A percentile compares a stretch with the other conserved stretches of the same genome.
Evolutionary conservation across 2,113 vertebrate species (phyloP).

Genomic region (Muntiacus reevesi): DNA sequence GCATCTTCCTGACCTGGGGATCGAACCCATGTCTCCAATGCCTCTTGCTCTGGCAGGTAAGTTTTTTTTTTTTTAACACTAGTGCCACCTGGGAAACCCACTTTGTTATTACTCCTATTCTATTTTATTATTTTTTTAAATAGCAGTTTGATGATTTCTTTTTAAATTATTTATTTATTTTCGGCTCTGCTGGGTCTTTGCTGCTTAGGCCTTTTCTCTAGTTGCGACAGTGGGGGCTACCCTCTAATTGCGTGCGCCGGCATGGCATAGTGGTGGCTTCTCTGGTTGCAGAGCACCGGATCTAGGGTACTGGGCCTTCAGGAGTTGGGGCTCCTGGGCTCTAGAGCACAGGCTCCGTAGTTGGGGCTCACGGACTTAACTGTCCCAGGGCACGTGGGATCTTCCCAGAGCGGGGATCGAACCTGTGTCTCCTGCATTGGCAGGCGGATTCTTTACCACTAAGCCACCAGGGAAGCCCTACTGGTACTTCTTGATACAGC

Average conservation of each 20-base stretch:
- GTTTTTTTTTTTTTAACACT: neutral
- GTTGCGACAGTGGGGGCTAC: neutral
- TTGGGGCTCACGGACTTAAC: neutral
- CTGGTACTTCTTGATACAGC: neutral
- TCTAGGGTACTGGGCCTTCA: neutral
- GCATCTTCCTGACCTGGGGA: neutral
- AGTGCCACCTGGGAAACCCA: neutral
- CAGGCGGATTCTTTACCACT: neutral
- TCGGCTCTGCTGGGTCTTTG: neutral
- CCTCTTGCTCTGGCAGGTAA: neutral
- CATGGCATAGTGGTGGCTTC: fast-evolving
- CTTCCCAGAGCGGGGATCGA: neutral
- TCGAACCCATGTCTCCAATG: neutral
- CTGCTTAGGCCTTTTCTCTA: neutral
- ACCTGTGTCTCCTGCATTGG: neutral
- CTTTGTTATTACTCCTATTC: neutral
- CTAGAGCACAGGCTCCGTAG: neutral
- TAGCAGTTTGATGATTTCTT: neutral
- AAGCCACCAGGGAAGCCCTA: neutral
- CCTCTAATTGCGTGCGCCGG: fast-evolving
- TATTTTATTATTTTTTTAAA: neutral
- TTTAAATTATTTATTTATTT: neutral
- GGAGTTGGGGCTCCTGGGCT: neutral
- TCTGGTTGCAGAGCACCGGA: fast-evolving
- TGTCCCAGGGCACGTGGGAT: neutral